Percentiles rank a stretch among this genome's conserved stretches.
phyloP scores from a whole-genome alignment of 2,113 vertebrate species.

The Scalopus aquaticus region DNA sequence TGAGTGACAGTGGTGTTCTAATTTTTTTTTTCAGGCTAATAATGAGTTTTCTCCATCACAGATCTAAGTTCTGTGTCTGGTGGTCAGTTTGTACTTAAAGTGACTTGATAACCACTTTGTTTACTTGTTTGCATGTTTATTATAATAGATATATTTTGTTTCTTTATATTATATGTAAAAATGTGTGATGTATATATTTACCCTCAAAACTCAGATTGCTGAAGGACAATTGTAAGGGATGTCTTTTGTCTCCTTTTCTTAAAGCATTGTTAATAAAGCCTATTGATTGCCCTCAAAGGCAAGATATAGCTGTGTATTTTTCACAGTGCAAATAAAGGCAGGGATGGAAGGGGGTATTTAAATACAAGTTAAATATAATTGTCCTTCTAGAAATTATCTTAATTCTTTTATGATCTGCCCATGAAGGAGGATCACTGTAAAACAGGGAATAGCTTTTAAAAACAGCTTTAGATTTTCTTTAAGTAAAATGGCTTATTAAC shows the following conservation, averaged over 20 bases:
- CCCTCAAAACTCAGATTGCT: slow-evolving; percentile 12
- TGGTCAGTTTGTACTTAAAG: slow-evolving; percentile 32
- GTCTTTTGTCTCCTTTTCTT: slow-evolving; percentile 62
- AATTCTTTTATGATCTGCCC: slow-evolving; percentile 23
- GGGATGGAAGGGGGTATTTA: not conserved
- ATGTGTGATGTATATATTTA: not conserved
- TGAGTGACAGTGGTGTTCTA: not conserved
- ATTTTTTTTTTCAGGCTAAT: slow-evolving; percentile 20
- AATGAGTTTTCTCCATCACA: slow-evolving; percentile 33
- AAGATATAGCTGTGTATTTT: not conserved
- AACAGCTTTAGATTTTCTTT: slow-evolving; percentile 7
- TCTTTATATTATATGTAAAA: not conserved
- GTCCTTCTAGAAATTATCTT: slow-evolving; percentile 33
- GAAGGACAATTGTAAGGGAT: slow-evolving; percentile 20
- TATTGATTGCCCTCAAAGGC: slow-evolving; percentile 52
- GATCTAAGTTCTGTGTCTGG: slow-evolving; percentile 52
- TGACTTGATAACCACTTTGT: slow-evolving; percentile 9
- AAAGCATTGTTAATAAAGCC: slow-evolving; percentile 66
- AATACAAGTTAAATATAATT: slow-evolving; percentile 33
- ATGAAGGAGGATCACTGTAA: not conserved
- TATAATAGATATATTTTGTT: not conserved
- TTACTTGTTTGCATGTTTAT: not conserved
- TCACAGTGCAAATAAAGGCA: slow-evolving; percentile 2
- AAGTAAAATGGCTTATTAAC: slow-evolving; percentile 34
- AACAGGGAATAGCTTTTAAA: not conserved